These are phyloP conservation scores for Holothuria leucospilota DNA, from an alignment of 53 echinoderm and acorn worm species.

Conservation along the genomic window DNA sequence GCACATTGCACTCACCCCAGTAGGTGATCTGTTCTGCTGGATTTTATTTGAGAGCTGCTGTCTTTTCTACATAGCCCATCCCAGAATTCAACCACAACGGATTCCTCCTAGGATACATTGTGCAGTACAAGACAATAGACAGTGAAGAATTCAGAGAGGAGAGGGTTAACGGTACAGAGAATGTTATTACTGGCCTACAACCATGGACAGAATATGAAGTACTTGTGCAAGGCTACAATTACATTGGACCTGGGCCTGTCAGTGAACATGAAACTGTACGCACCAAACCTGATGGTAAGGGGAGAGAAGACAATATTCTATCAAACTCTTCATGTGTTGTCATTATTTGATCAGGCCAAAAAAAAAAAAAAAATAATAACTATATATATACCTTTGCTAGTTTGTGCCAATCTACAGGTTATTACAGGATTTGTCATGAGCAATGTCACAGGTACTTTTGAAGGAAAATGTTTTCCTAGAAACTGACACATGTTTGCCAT, in stretches of 20 bases:
- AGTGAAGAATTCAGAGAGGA: background rate
- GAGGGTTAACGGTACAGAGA: background rate
- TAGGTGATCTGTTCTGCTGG: background rate
- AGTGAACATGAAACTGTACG: slow-evolving; percentile 38
- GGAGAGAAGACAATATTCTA: background rate
- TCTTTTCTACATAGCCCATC: slow-evolving; percentile 53
- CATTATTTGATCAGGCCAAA: too few relatives aligned
- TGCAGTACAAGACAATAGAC: slow-evolving; percentile 55
- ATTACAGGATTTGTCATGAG: too few relatives aligned
- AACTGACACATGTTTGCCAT: too few relatives aligned
- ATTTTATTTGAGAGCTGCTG: background rate
- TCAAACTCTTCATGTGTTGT: too few relatives aligned
- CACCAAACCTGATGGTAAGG: slow-evolving; percentile 77
- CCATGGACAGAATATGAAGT: slow-evolving; percentile 76
- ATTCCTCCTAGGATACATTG: slow-evolving; percentile 70
- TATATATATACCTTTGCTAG: too few relatives aligned
- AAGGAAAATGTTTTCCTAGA: too few relatives aligned
- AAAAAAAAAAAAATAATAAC: too few relatives aligned
- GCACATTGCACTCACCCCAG: too few relatives aligned
- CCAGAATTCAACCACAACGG: slow-evolving; percentile 70
- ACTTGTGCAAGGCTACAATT: slow-evolving; percentile 70
- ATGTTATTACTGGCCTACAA: slow-evolving; percentile 56
- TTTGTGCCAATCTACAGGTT: too few relatives aligned
- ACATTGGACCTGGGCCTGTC: slow-evolving; percentile 59
- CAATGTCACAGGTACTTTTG: too few relatives aligned